phyloP scores from a whole-genome alignment of 1,140 invertebrate genomes.

The Hirudo medicinalis region DNA sequence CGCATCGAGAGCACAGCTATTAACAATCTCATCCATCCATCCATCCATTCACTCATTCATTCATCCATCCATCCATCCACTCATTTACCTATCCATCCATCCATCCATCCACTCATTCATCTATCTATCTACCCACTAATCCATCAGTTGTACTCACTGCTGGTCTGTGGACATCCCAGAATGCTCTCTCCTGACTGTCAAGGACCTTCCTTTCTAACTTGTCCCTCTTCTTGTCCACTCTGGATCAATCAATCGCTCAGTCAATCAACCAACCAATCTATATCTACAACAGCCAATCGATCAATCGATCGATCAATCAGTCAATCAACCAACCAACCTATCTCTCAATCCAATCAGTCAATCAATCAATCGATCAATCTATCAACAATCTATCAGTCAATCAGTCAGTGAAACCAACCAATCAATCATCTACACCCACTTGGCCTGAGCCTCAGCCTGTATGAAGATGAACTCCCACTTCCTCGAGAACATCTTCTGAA shows the following conservation, averaged over 20 bases:
- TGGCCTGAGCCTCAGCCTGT: conserved; percentile 63
- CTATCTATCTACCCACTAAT: too few species aligned
- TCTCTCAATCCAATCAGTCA: neutral
- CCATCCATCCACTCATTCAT: too few species aligned
- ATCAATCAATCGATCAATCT: neutral
- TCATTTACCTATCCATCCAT: too few species aligned
- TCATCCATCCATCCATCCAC: too few species aligned
- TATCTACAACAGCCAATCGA: neutral
- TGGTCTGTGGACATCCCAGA: conserved; percentile 97
- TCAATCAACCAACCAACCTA: neutral
- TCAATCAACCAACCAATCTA: neutral
- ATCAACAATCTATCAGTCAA: neutral
- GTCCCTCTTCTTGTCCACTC: conserved; percentile 96
- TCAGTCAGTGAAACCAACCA: neutral
- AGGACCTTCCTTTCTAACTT: conserved; percentile 93
- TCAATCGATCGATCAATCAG: neutral
- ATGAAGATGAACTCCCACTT: conserved; percentile 99
- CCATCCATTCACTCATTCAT: too few species aligned
- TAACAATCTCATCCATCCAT: too few species aligned
- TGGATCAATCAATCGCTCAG: conserved; percentile 37
- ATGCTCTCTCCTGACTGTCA: conserved; percentile 95
- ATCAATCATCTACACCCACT: conserved; percentile 38
- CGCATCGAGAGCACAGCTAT: too few species aligned
- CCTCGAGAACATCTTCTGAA: conserved; percentile 97
- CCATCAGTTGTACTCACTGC: conserved; percentile 52